Base-by-base conservation (phyloP, 2,113 vertebrate genomes). In the Ranitomeya variabilis region DNA sequence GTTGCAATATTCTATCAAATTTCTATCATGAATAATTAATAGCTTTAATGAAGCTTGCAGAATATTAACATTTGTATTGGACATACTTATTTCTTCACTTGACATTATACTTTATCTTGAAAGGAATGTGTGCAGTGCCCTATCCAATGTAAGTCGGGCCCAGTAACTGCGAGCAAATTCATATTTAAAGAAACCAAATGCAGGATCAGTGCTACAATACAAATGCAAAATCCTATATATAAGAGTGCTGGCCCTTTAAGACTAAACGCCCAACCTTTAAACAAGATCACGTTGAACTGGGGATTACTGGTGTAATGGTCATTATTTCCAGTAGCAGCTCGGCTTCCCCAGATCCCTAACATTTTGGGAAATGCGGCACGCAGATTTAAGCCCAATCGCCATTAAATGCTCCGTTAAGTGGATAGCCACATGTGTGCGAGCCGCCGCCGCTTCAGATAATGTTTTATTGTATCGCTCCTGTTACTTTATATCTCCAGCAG, bases 401-500 rank as follows among this genome's bases (percentile, higher is more conserved):
- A 11, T 51, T 83, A 54, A 83, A 83, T 23, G 62, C 81, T n/a
- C 60, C 4, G 64, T 59, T 60, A 74, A 86, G 67, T 55, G 55
- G 52, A 45, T 86, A 59, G 59, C 69, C 69, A 76, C 76, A 73
- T 73, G 84, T 71, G 84, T 45, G 51, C 71, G 15, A 15, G 67
- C 57, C 67, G 60, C 11, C 51, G 51, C 85, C 18, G 31, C 85
- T 62, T 76, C 60, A 87, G 86, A 87, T 79, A 55, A 66, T 66
- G 19, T 66, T 83, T 59, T 73, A 76, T 64, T n/a, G 86, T 21
- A 74, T 81, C 54, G 18, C 60, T 51, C 59, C 67, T 64, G 69
- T 74, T 84, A 13, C 37, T 84, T 89, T 79, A 85, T n/a, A 74
- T 78, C 19, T 37, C 51, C 9, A 59, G 31, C 87, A 37, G 64